Conservation (phyloP, 2,797 vertebrate species). For the Poecile montanus region DNA sequence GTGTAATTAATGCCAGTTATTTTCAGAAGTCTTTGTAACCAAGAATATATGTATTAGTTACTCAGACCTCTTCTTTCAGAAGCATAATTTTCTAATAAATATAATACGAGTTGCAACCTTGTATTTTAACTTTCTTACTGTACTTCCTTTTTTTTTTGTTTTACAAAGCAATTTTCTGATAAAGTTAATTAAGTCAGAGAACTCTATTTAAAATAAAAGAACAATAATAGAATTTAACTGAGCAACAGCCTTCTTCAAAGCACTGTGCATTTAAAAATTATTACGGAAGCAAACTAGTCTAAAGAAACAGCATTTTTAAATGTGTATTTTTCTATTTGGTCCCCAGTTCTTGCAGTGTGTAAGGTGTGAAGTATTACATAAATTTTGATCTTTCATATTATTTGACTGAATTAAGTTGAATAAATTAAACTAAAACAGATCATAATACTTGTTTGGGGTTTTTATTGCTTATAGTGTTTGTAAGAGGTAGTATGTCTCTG, state of each 20-base stretch:
- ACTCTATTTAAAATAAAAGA: background rate
- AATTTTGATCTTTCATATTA: background rate
- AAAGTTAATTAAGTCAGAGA: background rate
- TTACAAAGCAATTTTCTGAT: background rate
- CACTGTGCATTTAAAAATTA: background rate
- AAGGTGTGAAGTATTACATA: background rate
- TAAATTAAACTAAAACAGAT: background rate
- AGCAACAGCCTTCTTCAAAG: background rate
- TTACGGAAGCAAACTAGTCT: background rate
- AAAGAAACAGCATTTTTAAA: background rate
- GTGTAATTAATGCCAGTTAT: constrained; percentile 58
- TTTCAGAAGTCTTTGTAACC: background rate
- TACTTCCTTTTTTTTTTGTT: background rate
- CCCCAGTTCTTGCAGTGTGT: background rate
- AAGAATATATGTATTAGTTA: background rate
- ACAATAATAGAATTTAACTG: background rate
- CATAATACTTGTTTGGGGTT: background rate
- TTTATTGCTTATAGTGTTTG: background rate
- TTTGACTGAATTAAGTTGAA: background rate
- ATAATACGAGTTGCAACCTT: background rate
- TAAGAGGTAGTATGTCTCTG: background rate
- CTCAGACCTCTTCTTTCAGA: background rate
- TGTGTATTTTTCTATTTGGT: background rate
- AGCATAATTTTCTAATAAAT: background rate
- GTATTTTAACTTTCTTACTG: background rate